Conservation (phyloP, 1,140 invertebrate species). For the Polyergus mexicanus region DNA sequence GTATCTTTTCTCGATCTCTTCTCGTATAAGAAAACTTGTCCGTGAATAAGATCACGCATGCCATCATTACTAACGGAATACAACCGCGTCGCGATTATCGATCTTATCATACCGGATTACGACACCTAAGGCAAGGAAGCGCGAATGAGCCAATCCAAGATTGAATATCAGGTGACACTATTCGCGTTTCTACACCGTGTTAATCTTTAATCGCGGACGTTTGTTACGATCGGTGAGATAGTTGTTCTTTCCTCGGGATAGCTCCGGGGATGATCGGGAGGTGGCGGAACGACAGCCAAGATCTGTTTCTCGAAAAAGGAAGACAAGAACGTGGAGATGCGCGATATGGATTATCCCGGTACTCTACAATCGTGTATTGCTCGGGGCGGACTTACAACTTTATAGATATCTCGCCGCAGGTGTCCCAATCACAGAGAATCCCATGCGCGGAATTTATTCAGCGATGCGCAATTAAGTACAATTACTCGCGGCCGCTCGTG, state of each 20-base stretch:
- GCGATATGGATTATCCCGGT: neutral
- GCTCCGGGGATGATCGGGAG: conserved; percentile 52
- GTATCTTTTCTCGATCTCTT: neutral
- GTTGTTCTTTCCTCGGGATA: conserved; percentile 29
- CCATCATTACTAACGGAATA: conserved; percentile 24
- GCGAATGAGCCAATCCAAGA: neutral
- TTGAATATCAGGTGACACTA: conserved; percentile 59
- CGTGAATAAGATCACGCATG: conserved; percentile 1
- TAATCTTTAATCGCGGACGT: conserved; percentile 75
- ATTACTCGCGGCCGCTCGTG: conserved; percentile 41
- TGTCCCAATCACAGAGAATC: conserved; percentile 43
- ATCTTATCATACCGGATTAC: conserved; percentile 24
- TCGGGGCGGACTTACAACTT: conserved; percentile 3
- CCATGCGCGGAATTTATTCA: conserved; percentile 37
- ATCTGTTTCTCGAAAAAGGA: conserved; percentile 15
- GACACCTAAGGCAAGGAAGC: conserved; percentile 14
- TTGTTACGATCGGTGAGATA: conserved; percentile 68
- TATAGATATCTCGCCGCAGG: conserved; percentile 66
- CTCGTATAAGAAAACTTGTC: neutral
- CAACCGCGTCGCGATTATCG: conserved; percentile 16
- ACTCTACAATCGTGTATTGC: conserved; percentile 57
- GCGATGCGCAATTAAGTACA: conserved; percentile 37
- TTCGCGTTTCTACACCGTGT: conserved; percentile 71
- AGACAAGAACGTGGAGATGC: conserved; percentile 30
- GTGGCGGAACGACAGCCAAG: conserved; percentile 58